Evolutionary conservation across 1,140 invertebrate genomes (phyloP).

Genomic region (Pseudomyrmex cubaensis): DNA sequence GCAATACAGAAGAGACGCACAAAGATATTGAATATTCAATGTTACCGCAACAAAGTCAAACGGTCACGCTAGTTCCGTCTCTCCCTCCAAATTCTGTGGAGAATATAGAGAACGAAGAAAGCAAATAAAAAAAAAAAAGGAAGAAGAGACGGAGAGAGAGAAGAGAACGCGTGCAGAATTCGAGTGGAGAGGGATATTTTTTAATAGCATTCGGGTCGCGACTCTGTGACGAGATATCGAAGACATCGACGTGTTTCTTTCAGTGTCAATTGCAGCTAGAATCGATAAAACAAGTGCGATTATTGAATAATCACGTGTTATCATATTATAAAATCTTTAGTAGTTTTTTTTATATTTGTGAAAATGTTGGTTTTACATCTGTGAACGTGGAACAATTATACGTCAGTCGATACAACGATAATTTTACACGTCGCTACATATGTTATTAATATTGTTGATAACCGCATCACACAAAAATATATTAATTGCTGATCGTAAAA

Average conservation of each 20-base stretch:
- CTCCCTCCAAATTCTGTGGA: slow-evolving; percentile 20
- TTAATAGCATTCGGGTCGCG: not conserved
- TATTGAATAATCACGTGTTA: too few relatives aligned
- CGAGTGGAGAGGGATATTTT: not conserved
- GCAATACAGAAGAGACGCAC: not conserved
- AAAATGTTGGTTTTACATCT: not conserved
- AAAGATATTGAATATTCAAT: not conserved
- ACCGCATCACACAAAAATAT: too few relatives aligned
- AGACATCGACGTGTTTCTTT: not conserved
- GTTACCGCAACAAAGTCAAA: not conserved
- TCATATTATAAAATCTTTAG: not conserved
- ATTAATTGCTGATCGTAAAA: too few relatives aligned
- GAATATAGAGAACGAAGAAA: not conserved
- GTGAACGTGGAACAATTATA: too few relatives aligned
- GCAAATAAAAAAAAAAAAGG: not conserved
- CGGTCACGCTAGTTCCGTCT: not conserved
- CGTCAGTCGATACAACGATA: too few relatives aligned
- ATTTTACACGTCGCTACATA: too few relatives aligned
- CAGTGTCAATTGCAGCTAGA: not conserved
- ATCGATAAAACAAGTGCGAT: not conserved
- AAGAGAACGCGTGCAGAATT: not conserved
- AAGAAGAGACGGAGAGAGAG: slow-evolving; percentile 5
- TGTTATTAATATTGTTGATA: too few relatives aligned
- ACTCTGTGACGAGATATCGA: not conserved
- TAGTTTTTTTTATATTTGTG: not conserved